These are phyloP conservation scores for Xylocopa sonorina DNA, from an alignment of 1,140 invertebrate species.

Conservation along the genomic window DNA sequence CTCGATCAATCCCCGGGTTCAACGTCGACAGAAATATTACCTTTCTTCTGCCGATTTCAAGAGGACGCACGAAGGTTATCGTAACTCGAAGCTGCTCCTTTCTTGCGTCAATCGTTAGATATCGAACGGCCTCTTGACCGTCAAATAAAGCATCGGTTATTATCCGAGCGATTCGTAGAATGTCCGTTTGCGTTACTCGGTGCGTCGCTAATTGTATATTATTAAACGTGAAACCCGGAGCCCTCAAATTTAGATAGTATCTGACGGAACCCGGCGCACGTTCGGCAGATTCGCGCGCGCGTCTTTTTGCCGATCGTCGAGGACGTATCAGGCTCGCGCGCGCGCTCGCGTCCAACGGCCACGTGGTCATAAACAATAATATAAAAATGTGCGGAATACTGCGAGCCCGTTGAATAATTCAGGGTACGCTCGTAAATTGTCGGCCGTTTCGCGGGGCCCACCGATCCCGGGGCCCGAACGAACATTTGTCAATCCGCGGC, in stretches of 20 bases:
- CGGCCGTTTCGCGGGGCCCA: constrained; percentile 26
- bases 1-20: too few relatives aligned
- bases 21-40: too few relatives aligned
- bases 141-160: too few relatives aligned
- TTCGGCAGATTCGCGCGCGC: not conserved
- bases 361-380: constrained; percentile 43
- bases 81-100: too few relatives aligned
- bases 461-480: constrained; percentile 24
- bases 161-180: not conserved
- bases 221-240: constrained; percentile 15
- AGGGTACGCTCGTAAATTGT: constrained; percentile 49
- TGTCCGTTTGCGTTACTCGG: too few relatives aligned
- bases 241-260: constrained; percentile 26
- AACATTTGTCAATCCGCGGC: constrained; percentile 53
- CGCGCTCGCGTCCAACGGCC: not conserved
- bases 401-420: constrained; percentile 51
- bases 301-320: not conserved
- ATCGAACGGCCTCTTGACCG: too few relatives aligned
- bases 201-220: constrained; percentile 1
- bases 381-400: constrained; percentile 55
- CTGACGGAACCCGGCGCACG: not conserved
- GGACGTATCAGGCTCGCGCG: constrained; percentile 22
- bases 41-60: too few relatives aligned
- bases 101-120: too few relatives aligned
- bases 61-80: too few relatives aligned